Conservation (phyloP, 2,113 vertebrate genomes). For the Anser cygnoides region DNA sequence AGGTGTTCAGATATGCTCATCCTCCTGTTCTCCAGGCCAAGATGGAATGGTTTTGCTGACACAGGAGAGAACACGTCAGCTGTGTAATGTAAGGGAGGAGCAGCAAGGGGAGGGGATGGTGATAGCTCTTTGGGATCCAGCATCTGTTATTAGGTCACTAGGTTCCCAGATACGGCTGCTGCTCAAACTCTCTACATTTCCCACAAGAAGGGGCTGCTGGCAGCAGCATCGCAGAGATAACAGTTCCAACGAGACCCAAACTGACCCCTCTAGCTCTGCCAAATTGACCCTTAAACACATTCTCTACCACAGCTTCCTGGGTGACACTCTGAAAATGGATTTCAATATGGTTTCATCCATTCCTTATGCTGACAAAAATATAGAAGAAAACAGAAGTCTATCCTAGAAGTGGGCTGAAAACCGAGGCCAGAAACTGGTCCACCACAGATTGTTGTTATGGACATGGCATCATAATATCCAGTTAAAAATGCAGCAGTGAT, state of each 20-base stretch:
- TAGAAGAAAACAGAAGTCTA: not conserved
- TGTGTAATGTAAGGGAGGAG: not conserved
- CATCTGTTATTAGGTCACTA: not conserved
- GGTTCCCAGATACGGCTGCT: not conserved
- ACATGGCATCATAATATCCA: not conserved
- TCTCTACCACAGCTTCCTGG: not conserved
- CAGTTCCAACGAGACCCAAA: not conserved
- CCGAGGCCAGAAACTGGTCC: not conserved
- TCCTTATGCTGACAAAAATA: not conserved
- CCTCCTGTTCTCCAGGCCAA: not conserved
- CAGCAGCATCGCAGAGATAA: not conserved
- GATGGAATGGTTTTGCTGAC: not conserved
- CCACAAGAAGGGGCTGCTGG: not conserved
- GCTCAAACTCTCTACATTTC: not conserved
- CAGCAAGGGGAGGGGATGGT: not conserved
- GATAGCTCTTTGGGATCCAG: not conserved
- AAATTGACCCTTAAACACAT: not conserved
- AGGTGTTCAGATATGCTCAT: not conserved
- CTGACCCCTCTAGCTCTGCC: not conserved
- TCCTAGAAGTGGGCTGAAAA: not conserved
- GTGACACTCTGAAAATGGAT: not conserved
- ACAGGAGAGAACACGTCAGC: not conserved
- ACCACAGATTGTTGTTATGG: not conserved
- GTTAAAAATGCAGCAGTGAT: not conserved
- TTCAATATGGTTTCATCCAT: not conserved